Percentiles rank a stretch among this genome's conserved stretches.
Conservation (phyloP, 2,113 vertebrate species). For the Rhinogobius similis region DNA sequence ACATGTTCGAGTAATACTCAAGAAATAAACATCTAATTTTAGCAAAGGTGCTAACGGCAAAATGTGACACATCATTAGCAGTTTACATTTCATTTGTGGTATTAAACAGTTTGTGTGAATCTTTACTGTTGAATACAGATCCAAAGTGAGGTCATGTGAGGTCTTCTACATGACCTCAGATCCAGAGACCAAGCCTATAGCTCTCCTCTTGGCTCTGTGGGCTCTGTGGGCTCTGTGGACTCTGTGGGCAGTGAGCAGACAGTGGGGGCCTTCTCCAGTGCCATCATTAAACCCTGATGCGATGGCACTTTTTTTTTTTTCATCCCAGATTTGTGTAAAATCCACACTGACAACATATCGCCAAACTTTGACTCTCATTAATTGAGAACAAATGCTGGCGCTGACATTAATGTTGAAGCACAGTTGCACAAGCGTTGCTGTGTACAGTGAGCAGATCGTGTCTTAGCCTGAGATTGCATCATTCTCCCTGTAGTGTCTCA, state of each 20-base stretch:
- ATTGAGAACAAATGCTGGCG: constrained; percentile 1
- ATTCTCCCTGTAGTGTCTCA: constrained; percentile 50
- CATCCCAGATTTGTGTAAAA: neutral
- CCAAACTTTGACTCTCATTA: neutral
- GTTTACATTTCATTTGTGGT: neutral
- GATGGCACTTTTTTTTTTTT: neutral
- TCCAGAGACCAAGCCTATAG: neutral
- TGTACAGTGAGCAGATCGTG: constrained; percentile 21
- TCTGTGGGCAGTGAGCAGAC: neutral
- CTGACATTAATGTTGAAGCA: constrained; percentile 32
- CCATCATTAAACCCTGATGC: neutral
- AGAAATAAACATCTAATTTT: neutral
- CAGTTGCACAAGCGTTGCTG: constrained; percentile 45
- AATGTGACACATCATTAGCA: neutral
- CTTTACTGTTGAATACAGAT: neutral
- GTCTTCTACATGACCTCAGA: neutral
- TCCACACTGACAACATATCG: neutral
- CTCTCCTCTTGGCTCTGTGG: no score
- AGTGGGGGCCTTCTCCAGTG: neutral
- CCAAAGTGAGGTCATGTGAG: neutral
- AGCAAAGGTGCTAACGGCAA: neutral
- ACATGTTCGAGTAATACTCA: neutral
- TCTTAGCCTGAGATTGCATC: constrained; percentile 70
- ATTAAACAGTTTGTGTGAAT: neutral
- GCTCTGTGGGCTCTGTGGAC: neutral